These are phyloP conservation scores for Hipparchia semele DNA, from an alignment of 2,888 invertebrate species.

Conservation along the genomic window DNA sequence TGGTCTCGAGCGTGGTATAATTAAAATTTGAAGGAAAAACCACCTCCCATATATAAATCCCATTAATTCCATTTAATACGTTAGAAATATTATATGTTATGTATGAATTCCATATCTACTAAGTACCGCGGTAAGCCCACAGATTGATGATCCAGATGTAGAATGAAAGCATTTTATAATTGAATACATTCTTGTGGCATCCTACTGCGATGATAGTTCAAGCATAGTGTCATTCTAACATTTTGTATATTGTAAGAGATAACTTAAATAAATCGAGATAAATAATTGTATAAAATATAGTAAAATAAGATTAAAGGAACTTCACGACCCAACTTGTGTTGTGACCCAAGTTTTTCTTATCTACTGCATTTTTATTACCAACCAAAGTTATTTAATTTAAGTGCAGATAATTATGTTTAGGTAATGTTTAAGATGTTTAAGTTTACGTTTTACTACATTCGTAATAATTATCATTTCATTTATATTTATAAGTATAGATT, in stretches of 20 bases:
- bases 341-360: not conserved
- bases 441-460: too few species aligned
- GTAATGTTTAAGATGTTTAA: not conserved
- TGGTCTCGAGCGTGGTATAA: too few species aligned
- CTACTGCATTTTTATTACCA: not conserved
- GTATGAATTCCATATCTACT: too few species aligned
- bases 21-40: too few species aligned
- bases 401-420: not conserved
- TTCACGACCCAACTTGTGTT: not conserved
- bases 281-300: constrained; percentile 10
- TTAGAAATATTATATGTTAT: too few species aligned
- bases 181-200: not conserved
- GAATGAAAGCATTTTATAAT: too few species aligned
- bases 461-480: too few species aligned
- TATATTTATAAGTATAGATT: too few species aligned
- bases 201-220: not conserved
- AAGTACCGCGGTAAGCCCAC: too few species aligned
- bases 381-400: not conserved
- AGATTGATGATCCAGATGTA: too few species aligned
- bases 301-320: not conserved
- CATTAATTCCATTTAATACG: too few species aligned
- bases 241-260: constrained; percentile 12
- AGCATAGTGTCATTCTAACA: not conserved
- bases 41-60: too few species aligned
- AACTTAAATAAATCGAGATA: not conserved